A percentile compares a stretch with the other conserved stretches of the same genome.
Evolutionary conservation across 2,797 vertebrate species (phyloP).

Genomic region (Etheostoma perlongum): DNA sequence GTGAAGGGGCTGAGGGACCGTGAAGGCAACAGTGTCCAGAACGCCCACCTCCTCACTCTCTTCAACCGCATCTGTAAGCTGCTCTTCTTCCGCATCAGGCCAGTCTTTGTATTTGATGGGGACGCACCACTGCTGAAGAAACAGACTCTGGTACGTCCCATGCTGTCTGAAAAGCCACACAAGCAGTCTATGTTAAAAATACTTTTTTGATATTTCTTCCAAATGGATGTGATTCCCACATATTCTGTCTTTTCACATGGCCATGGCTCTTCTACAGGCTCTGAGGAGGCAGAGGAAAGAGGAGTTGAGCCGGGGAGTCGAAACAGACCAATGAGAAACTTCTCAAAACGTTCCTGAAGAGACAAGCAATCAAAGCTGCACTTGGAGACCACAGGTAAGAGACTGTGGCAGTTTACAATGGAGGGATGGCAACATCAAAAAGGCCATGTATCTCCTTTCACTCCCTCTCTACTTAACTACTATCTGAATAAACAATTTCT

Average conservation of each 20-base stretch:
- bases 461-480: background rate
- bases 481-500: background rate
- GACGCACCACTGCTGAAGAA: slow-evolving; percentile 95
- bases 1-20: slow-evolving; percentile 94
- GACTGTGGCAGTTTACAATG: too few species aligned
- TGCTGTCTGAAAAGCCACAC: background rate
- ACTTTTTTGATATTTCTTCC: background rate
- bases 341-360: slow-evolving; percentile 93
- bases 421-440: background rate
- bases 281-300: slow-evolving; percentile 94
- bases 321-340: slow-evolving; percentile 94
- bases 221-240: background rate
- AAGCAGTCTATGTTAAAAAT: background rate
- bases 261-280: slow-evolving; percentile 77
- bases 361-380: slow-evolving; percentile 93
- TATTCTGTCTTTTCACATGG: background rate
- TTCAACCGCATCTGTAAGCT: slow-evolving; percentile 97
- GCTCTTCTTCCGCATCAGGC: slow-evolving; percentile 95
- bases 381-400: slow-evolving; percentile 83
- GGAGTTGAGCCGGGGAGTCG: slow-evolving; percentile 85
- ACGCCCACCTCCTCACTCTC: slow-evolving; percentile 95
- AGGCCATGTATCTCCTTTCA: background rate
- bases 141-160: slow-evolving; percentile 92
- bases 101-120: slow-evolving; percentile 97
- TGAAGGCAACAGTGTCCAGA: slow-evolving; percentile 89